Percentiles rank a stretch among this genome's conserved stretches.
Evolutionary conservation across 2,113 vertebrate species (phyloP).

Genomic region (Tympanuchus pallidicinctus): DNA sequence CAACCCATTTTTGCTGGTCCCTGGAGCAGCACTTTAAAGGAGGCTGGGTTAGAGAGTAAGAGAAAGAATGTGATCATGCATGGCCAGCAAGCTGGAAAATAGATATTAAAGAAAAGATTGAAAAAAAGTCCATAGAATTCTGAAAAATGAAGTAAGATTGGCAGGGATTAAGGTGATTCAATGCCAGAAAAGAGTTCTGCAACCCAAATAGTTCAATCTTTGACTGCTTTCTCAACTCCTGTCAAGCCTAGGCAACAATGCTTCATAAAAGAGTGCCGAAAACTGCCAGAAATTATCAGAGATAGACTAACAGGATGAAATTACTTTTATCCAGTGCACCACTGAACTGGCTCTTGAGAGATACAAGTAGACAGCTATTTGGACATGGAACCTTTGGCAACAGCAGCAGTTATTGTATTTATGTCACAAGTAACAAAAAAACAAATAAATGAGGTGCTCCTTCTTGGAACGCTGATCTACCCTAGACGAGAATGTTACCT

Average conservation of each 20-base stretch:
- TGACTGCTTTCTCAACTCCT: not conserved
- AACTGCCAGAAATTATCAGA: conserved; percentile 36
- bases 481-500: not conserved
- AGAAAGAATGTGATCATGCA: not conserved
- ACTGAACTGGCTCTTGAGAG: not conserved
- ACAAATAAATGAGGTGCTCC: not conserved
- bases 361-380: not conserved
- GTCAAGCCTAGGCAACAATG: not conserved
- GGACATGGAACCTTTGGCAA: not conserved
- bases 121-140: not conserved
- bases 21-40: not conserved
- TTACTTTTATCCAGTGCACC: not conserved
- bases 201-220: not conserved
- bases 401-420: not conserved
- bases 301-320: not conserved
- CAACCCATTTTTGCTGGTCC: not conserved
- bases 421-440: conserved; percentile 8
- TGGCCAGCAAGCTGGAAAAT: not conserved
- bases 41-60: not conserved
- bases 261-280: not conserved
- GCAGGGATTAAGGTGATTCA: not conserved
- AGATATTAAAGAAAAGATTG: not conserved
- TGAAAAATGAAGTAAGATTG: not conserved
- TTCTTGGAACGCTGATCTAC: not conserved
- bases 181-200: not conserved